Evolutionary conservation across 2,113 vertebrate genomes (phyloP).

Genomic region (Synchiropus splendidus): DNA sequence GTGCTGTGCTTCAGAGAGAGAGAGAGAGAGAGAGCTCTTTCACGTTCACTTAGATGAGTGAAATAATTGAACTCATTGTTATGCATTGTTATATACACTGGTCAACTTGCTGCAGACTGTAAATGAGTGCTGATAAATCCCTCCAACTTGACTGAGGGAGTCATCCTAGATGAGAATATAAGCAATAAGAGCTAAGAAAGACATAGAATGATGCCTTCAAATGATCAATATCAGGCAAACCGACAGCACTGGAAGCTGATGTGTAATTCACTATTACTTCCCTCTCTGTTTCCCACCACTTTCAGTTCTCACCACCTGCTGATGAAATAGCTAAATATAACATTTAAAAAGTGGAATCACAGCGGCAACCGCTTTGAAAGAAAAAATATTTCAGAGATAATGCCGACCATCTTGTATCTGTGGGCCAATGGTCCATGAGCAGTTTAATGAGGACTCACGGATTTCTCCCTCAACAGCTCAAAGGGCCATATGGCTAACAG

Average conservation of each 20-base stretch:
- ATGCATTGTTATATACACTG: slow-evolving; percentile 55
- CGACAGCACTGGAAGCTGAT: too few relatives aligned
- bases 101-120: slow-evolving; percentile 50
- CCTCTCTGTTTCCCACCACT: too few relatives aligned
- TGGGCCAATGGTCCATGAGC: slow-evolving; percentile 55
- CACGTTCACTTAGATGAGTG: slow-evolving; percentile 51
- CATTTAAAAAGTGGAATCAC: slow-evolving; percentile 10
- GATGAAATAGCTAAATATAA: slow-evolving; percentile 4
- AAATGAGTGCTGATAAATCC: slow-evolving; percentile 54
- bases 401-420: slow-evolving; percentile 37
- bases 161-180: too few relatives aligned
- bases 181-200: too few relatives aligned
- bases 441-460: slow-evolving; percentile 48
- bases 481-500: slow-evolving; percentile 57
- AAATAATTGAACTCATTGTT: slow-evolving; percentile 59
- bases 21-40: slow-evolving; percentile 20
- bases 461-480: slow-evolving; percentile 42
- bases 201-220: too few relatives aligned
- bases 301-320: too few relatives aligned
- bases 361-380: slow-evolving; percentile 21
- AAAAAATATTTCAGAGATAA: slow-evolving; percentile 37
- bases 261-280: too few relatives aligned
- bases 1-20: too few relatives aligned
- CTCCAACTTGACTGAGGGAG: too few relatives aligned
- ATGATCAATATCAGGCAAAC: too few relatives aligned